These are phyloP conservation scores for Heteromyza rotundicornis DNA, from an alignment of 2,888 invertebrate species.

Conservation along the genomic window DNA sequence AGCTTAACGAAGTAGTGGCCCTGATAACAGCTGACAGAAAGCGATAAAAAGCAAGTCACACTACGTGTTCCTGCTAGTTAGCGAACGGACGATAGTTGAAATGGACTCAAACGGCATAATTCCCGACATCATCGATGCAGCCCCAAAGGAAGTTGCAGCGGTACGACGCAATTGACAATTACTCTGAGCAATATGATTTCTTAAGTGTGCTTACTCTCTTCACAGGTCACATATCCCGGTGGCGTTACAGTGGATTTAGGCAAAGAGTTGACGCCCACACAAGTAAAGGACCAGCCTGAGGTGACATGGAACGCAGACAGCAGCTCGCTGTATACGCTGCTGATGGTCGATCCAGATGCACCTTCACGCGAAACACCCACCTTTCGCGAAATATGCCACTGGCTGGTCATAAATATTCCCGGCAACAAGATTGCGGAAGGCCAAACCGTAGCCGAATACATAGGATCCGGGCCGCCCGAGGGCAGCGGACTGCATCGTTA, in stretches of 20 bases:
- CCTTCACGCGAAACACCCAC: constrained; percentile 81
- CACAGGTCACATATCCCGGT: constrained; percentile 47
- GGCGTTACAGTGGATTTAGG: constrained; percentile 67
- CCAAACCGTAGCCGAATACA: constrained; percentile 78
- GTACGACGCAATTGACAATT: background rate
- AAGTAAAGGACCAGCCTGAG: constrained; percentile 60
- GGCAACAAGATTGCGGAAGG: constrained; percentile 74
- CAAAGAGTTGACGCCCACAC: constrained; percentile 76
- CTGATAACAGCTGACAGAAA: too few species aligned
- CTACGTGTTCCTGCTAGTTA: background rate
- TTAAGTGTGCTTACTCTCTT: constrained; percentile 12
- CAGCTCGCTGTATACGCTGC: constrained; percentile 53
- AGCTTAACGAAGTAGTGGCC: too few species aligned
- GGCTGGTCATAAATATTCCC: constrained; percentile 88
- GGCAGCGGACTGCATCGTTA: constrained; percentile 81
- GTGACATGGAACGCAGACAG: constrained; percentile 51
- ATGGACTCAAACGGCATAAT: constrained; percentile 53
- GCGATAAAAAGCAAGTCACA: too few species aligned
- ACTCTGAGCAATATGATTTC: background rate
- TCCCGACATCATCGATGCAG: constrained; percentile 52
- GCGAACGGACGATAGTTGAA: background rate
- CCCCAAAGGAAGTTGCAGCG: constrained; percentile 41
- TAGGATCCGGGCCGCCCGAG: constrained; percentile 84
- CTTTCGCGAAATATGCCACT: constrained; percentile 88
- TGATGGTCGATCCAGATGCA: constrained; percentile 79